phyloP scores from a whole-genome alignment of 2,113 vertebrate species.

The Passer montanus region DNA sequence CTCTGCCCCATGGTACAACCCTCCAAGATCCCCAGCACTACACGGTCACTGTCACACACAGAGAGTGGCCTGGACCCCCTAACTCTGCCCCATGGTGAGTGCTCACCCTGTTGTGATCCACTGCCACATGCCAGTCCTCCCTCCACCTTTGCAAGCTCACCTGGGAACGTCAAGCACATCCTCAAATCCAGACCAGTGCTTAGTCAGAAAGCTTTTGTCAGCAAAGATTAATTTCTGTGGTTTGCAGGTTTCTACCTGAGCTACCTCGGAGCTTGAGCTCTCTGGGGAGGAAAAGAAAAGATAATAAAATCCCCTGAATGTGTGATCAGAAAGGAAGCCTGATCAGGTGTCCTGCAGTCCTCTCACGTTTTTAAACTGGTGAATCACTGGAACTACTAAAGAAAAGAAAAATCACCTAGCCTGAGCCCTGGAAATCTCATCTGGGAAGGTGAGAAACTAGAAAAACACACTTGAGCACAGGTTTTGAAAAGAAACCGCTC shows the following conservation, averaged over 20 bases:
- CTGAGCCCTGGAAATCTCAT: neutral
- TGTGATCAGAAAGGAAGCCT: conserved; percentile 18
- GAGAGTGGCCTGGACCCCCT: neutral
- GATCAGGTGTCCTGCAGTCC: neutral
- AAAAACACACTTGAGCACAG: neutral
- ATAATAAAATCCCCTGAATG: conserved; percentile 51
- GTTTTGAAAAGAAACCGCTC: conserved; percentile 11
- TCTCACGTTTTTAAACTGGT: conserved; percentile 12
- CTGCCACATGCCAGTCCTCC: neutral
- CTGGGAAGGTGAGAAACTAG: neutral
- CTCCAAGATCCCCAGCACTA: neutral
- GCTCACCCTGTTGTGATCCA: fast-evolving
- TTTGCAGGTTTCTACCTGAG: conserved; percentile 65
- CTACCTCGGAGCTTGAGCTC: conserved; percentile 18
- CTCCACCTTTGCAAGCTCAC: neutral
- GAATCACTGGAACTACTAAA: conserved; percentile 19
- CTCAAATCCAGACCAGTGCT: conserved; percentile 28
- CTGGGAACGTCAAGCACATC: neutral
- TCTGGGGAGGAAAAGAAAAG: conserved; percentile 47
- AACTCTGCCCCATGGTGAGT: fast-evolving
- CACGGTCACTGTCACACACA: neutral
- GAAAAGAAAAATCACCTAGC: neutral
- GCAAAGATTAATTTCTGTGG: conserved; percentile 52
- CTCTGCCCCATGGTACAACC: fast-evolving
- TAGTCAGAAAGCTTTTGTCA: conserved; percentile 39